phyloP scores from a whole-genome alignment of 2,797 vertebrate species.

The Eidolon dupreanum region DNA sequence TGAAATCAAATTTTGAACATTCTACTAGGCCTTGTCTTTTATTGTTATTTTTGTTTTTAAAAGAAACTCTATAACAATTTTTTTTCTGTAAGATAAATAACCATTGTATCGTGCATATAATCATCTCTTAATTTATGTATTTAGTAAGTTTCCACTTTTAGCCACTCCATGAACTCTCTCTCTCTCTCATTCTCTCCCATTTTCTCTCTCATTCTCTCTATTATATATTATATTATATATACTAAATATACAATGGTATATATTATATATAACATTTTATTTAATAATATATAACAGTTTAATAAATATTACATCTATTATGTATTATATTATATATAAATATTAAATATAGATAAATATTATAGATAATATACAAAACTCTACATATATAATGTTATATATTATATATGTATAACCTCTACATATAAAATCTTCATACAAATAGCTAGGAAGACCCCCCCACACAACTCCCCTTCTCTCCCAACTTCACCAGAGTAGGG shows the following conservation, averaged over 20 bases:
- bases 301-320: too few relatives aligned
- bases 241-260: too few relatives aligned
- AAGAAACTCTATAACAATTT: not conserved
- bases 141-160: not conserved
- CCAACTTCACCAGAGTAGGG: not conserved
- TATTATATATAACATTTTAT: too few relatives aligned
- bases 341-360: too few relatives aligned
- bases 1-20: not conserved
- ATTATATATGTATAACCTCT: not conserved
- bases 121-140: slow-evolving; percentile 12
- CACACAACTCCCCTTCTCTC: not conserved
- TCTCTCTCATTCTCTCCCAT: not conserved
- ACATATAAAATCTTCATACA: not conserved
- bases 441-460: not conserved
- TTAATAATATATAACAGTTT: too few relatives aligned
- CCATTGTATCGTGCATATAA: not conserved
- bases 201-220: not conserved
- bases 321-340: not conserved
- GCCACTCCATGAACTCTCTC: not conserved
- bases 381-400: too few relatives aligned
- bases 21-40: not conserved
- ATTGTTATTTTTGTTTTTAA: not conserved
- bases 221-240: too few relatives aligned
- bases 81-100: not conserved
- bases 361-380: too few relatives aligned